These are phyloP conservation scores for Cyrtonyx montezumae DNA, from an alignment of 2,113 vertebrate species.

Conservation along the genomic window DNA sequence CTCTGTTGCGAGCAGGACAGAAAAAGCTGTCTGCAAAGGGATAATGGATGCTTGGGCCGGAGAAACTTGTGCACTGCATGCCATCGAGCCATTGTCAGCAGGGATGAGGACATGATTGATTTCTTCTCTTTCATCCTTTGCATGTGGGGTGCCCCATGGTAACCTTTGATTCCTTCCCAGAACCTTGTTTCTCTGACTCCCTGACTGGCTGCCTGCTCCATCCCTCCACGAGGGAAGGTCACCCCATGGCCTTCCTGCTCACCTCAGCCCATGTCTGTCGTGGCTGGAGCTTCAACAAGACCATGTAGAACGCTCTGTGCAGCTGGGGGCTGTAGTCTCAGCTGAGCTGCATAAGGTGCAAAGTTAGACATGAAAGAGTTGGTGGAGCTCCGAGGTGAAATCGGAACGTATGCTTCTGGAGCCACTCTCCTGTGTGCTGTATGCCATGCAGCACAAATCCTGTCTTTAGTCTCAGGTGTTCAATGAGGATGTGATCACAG, in stretches of 20 bases:
- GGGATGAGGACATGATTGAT: rapidly evolving
- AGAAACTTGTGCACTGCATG: rapidly evolving
- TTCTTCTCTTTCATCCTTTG: not conserved
- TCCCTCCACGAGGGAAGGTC: rapidly evolving
- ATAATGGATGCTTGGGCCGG: not conserved
- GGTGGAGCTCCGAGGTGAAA: not conserved
- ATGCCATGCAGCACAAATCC: rapidly evolving
- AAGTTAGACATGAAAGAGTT: not conserved
- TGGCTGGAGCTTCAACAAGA: rapidly evolving
- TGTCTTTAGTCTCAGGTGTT: rapidly evolving
- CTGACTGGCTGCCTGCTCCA: not conserved
- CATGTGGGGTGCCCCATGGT: rapidly evolving
- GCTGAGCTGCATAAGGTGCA: not conserved
- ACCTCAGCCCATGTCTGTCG: rapidly evolving
- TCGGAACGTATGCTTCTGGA: not conserved
- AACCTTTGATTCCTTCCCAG: not conserved
- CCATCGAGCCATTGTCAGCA: rapidly evolving
- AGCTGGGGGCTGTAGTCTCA: not conserved
- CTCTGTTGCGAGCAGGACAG: not conserved
- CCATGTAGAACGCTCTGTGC: not conserved
- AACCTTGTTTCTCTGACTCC: not conserved
- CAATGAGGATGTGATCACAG: no score
- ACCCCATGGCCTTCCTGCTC: rapidly evolving
- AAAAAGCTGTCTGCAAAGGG: rapidly evolving
- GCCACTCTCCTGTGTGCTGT: no score